Base-by-base conservation (phyloP, 2,113 vertebrate genomes). In the Oryzias javanicus region DNA sequence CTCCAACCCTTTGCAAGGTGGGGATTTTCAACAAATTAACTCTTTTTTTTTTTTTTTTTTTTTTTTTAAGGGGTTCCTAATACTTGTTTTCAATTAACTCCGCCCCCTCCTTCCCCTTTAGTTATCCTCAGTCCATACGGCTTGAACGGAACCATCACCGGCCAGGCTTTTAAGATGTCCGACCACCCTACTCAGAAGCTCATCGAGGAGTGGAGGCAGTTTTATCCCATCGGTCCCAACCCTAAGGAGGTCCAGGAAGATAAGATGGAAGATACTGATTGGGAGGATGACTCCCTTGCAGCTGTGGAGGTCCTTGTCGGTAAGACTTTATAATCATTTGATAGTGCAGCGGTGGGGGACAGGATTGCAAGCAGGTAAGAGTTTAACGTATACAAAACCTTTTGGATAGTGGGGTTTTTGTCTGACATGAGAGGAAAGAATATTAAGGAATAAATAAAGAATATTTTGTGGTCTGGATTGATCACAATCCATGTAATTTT, bases 71-170 rank as follows among this genome's bases (percentile, higher is more conserved):
- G 25, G 4, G 29, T 10, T 7, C 14, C 46, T 27, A 3, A 14
- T 15, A 13, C n/a, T 0, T 14, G 20, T 54, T 8, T 47, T 47
- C 3, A 10, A 19, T 55, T 20, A 15, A 15, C 14, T 16, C 5
- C 15, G 6, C 14, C 13, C 42, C 19, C 14, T 16, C 5, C 15
- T 1, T 6, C 13, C 42, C 19, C 58, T 5, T 60, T 66, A 99
- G 97, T 99, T 89, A 99, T 99, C 87, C 89, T 99, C 64, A 98
- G 97, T 81, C 97, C 97, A 1, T 99, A 98, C 52, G 97, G 97
- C 72, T 85, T 99, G 88, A 98, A 95, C 80, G 97, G 96, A 60
- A 96, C 95, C 8, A 94, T 99, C 80, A 99, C 97, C 10, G 97
- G 97, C 70, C 97, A 98, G 88, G 94, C 96, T 16, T 99, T 96